Conservation (phyloP, 2,888 invertebrate species). For the Polydesmus complanatus region DNA sequence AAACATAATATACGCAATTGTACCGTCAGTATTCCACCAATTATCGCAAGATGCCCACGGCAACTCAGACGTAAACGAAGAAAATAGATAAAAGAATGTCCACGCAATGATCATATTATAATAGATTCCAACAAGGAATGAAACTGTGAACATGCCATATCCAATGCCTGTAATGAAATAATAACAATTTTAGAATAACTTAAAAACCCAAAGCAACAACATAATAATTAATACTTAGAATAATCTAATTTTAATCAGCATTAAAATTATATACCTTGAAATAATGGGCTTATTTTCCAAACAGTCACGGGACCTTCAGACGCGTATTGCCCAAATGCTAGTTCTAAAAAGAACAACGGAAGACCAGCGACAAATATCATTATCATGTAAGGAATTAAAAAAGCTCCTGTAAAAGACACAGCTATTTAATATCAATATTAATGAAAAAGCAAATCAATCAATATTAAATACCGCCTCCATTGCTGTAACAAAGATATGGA, state of each 20-base stretch:
- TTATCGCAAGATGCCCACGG: slow-evolving; percentile 37
- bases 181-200: too few relatives aligned
- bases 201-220: not conserved
- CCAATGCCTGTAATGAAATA: slow-evolving; percentile 34
- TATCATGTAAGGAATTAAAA: slow-evolving; percentile 36
- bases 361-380: slow-evolving; percentile 36
- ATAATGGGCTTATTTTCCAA: slow-evolving; percentile 38
- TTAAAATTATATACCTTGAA: slow-evolving; percentile 30
- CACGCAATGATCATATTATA: slow-evolving; percentile 42
- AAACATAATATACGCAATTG: not conserved
- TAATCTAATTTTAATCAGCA: too few relatives aligned
- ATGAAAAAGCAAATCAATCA: not conserved
- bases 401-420: slow-evolving; percentile 30
- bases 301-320: slow-evolving; percentile 37
- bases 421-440: not conserved
- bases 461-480: slow-evolving; percentile 15
- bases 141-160: slow-evolving; percentile 40
- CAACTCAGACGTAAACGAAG: slow-evolving; percentile 32
- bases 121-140: slow-evolving; percentile 38
- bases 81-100: slow-evolving; percentile 39
- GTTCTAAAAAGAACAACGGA: slow-evolving; percentile 37
- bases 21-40: slow-evolving; percentile 34
- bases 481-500: slow-evolving; percentile 42
- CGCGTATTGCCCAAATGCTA: slow-evolving; percentile 38
- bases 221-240: not conserved